Conservation (phyloP, 1,140 invertebrate genomes). For the Drosophila albomicans region DNA sequence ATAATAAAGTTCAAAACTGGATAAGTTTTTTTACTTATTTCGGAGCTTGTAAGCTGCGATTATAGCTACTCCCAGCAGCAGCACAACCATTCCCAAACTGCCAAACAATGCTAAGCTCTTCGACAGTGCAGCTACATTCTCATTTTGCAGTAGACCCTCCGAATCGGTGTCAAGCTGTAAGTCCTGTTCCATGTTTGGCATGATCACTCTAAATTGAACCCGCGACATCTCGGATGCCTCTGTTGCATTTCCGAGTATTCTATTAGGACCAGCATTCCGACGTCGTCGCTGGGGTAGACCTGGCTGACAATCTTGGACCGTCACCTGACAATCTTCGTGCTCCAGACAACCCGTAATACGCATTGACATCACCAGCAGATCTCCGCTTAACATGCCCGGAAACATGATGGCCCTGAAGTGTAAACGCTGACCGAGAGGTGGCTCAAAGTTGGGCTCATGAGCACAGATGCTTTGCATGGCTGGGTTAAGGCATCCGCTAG, state of each 20-base stretch:
- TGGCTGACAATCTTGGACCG: slow-evolving; percentile 59
- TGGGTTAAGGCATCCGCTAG: slow-evolving; percentile 87
- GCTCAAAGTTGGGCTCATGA: slow-evolving; percentile 85
- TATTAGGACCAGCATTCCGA: slow-evolving; percentile 38
- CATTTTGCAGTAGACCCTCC: background rate
- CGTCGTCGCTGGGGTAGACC: slow-evolving; percentile 48
- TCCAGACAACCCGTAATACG: slow-evolving; percentile 88
- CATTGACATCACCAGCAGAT: slow-evolving; percentile 88
- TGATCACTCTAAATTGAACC: slow-evolving; percentile 68
- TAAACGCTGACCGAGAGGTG: slow-evolving; percentile 76
- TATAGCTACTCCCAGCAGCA: slow-evolving; percentile 59
- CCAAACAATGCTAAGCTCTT: slow-evolving; percentile 59
- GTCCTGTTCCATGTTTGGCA: slow-evolving; percentile 32
- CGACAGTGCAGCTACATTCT: slow-evolving; percentile 8
- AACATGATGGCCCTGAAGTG: slow-evolving; percentile 89
- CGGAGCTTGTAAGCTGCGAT: slow-evolving; percentile 60
- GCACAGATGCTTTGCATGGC: slow-evolving; percentile 86
- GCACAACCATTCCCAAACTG: slow-evolving; percentile 64
- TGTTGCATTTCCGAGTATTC: slow-evolving; percentile 31
- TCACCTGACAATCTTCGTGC: slow-evolving; percentile 86
- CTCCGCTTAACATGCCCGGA: slow-evolving; percentile 88
- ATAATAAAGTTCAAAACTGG: too few relatives aligned
- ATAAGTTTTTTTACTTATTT: slow-evolving; percentile 29
- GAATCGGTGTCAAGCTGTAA: background rate
- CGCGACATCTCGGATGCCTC: slow-evolving; percentile 72